Conservation (phyloP, 2,888 invertebrate genomes). For the Oeneis ivallda region DNA sequence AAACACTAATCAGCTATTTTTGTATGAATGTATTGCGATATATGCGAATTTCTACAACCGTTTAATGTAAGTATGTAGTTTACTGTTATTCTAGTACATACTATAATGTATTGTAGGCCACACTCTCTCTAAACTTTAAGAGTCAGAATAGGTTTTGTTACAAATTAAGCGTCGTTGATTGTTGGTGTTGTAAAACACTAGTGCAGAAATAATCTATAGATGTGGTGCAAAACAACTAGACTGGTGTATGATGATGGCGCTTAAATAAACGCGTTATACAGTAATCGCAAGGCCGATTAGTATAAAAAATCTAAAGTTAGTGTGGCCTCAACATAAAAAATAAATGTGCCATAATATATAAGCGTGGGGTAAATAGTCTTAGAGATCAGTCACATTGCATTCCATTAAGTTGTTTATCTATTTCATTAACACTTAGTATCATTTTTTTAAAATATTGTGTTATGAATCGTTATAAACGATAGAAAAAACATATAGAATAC, state of each 20-base stretch:
- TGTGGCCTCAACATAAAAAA: not conserved
- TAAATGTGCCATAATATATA: slow-evolving; percentile 52
- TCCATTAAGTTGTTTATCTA: slow-evolving; percentile 46
- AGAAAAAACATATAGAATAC: slow-evolving; percentile 36
- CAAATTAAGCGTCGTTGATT: not conserved
- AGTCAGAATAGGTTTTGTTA: not conserved
- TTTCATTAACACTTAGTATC: slow-evolving; percentile 43
- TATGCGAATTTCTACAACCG: slow-evolving; percentile 33
- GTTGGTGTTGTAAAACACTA: not conserved
- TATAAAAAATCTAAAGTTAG: not conserved
- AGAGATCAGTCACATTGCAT: slow-evolving; percentile 51
- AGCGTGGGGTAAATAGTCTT: slow-evolving; percentile 36
- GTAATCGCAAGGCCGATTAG: not conserved
- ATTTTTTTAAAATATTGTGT: slow-evolving; percentile 13
- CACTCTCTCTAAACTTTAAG: not conserved
- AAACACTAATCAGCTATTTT: slow-evolving; percentile 54
- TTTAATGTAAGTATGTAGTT: slow-evolving; percentile 32
- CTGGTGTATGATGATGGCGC: not conserved
- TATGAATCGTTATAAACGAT: slow-evolving; percentile 59
- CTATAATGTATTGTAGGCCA: slow-evolving; percentile 1
- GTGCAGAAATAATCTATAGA: not conserved
- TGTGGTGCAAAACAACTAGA: not conserved
- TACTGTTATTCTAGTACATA: slow-evolving; percentile 34
- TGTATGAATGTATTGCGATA: slow-evolving; percentile 57
- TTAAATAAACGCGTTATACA: not conserved